phyloP scores from a whole-genome alignment of 2,113 vertebrate genomes.

The Poecilia latipinna region DNA sequence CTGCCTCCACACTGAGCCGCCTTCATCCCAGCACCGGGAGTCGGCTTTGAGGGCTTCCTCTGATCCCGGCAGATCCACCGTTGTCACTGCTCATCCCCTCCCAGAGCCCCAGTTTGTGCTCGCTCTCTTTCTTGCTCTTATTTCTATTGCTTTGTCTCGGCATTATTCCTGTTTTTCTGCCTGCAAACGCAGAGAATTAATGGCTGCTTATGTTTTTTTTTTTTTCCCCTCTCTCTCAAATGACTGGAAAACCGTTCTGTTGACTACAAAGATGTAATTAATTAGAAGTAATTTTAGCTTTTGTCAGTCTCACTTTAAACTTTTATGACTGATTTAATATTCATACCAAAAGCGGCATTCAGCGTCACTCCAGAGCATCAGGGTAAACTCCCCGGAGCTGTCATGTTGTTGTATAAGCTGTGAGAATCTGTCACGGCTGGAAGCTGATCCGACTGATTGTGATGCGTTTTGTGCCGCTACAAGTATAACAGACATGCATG shows the following conservation, averaged over 20 bases:
- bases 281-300: slow-evolving; percentile 13
- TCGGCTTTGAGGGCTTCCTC: slow-evolving; percentile 67
- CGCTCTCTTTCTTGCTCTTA: neutral
- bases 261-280: slow-evolving; percentile 15
- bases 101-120: slow-evolving; percentile 31
- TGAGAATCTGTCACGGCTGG: slow-evolving; percentile 36
- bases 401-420: slow-evolving; percentile 44
- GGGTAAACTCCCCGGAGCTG: slow-evolving; percentile 24
- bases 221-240: neutral
- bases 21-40: slow-evolving; percentile 72
- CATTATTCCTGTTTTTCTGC: neutral
- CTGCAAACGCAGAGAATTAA: slow-evolving; percentile 9
- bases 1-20: slow-evolving; percentile 67
- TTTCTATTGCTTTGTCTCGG: slow-evolving; percentile 6
- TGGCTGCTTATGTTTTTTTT: neutral
- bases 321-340: slow-evolving; percentile 24
- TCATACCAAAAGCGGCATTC: slow-evolving; percentile 12
- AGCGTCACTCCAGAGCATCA: neutral
- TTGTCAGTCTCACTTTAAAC: slow-evolving; percentile 1
- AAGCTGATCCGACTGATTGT: slow-evolving; percentile 37
- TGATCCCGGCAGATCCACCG: slow-evolving; percentile 67
- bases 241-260: neutral
- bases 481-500: no score
- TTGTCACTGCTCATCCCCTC: slow-evolving; percentile 63
- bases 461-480: slow-evolving; percentile 17